Conservation (phyloP, 2,888 invertebrate genomes). For the Molorchus minor region DNA sequence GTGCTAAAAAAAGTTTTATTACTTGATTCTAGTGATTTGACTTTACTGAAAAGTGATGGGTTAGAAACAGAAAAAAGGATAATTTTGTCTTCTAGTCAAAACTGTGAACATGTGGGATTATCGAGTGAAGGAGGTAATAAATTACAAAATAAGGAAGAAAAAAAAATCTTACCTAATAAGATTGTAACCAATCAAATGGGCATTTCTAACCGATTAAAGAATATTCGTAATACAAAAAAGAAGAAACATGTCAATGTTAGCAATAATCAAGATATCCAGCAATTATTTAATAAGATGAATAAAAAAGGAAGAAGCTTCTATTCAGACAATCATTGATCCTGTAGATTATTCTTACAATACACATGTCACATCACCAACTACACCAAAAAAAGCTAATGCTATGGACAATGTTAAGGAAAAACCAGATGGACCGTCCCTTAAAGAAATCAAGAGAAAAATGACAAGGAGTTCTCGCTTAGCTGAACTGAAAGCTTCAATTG, state of each 20-base stretch:
- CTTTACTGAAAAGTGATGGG: conserved; percentile 33
- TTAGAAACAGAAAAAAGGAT: conserved; percentile 32
- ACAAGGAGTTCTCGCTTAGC: conserved; percentile 74
- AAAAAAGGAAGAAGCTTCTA: conserved; percentile 23
- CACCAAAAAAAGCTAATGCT: conserved; percentile 58
- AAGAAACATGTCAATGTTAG: conserved; percentile 39
- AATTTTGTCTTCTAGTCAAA: conserved; percentile 32
- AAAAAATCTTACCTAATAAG: conserved; percentile 34
- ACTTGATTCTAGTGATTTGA: conserved; percentile 51
- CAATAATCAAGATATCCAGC: conserved; percentile 53
- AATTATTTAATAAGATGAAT: conserved; percentile 50
- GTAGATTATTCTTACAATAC: conserved; percentile 25
- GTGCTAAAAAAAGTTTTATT: conserved; percentile 66
- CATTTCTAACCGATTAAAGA: conserved; percentile 26
- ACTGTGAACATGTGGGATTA: conserved; percentile 24
- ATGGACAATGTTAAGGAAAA: conserved; percentile 64
- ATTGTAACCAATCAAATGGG: conserved; percentile 31
- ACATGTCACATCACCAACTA: conserved; percentile 52
- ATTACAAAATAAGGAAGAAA: conserved; percentile 44
- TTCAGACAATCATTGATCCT: conserved; percentile 8
- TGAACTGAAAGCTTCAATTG: conserved; percentile 75
- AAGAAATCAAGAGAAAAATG: conserved; percentile 75
- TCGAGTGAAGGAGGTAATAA: conserved; percentile 29
- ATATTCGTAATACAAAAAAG: conserved; percentile 34
- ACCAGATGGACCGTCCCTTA: conserved; percentile 72